These are phyloP conservation scores for Oostethus manadensis DNA, from an alignment of 2,113 vertebrate genomes.

Conservation along the genomic window DNA sequence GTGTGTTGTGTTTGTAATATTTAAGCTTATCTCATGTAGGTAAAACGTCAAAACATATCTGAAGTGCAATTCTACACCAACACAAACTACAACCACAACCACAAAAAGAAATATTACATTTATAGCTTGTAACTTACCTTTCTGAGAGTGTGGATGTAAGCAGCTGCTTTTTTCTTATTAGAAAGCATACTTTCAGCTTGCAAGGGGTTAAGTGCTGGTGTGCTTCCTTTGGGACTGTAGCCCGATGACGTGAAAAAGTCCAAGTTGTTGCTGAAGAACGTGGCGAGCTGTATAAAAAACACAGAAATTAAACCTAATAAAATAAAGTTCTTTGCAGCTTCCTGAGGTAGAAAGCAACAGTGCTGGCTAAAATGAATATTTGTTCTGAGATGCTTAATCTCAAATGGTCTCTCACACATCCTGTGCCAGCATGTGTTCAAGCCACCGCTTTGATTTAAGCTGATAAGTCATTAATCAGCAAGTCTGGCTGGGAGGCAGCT, in stretches of 20 bases:
- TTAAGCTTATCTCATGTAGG: no score
- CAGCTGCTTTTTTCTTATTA: conserved; percentile 86
- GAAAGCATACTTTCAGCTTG: conserved; percentile 88
- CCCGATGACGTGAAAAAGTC: conserved; percentile 85
- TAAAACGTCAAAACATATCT: no score
- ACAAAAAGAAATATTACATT: no score
- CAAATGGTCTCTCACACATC: conserved; percentile 13
- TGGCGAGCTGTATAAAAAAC: conserved; percentile 78
- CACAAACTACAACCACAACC: no score
- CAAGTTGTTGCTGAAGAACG: conserved; percentile 93
- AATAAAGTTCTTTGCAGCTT: not conserved
- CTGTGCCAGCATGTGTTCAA: conserved; percentile 19
- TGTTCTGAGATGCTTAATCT: conserved; percentile 21
- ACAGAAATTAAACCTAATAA: not conserved
- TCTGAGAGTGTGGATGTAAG: conserved; percentile 80
- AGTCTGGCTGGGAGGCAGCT: conserved; percentile 47
- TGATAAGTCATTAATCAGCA: conserved; percentile 33
- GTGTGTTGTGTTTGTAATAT: no score
- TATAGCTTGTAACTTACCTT: conserved; percentile 73
- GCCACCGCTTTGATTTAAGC: conserved; percentile 29
- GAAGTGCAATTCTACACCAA: no score
- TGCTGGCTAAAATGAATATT: conserved; percentile 19
- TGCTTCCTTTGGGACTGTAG: conserved; percentile 78
- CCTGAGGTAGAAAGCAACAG: not conserved
- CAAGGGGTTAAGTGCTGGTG: conserved; percentile 77